Base-by-base conservation (phyloP, 2,113 vertebrate species). In the Pao palembangensis region DNA sequence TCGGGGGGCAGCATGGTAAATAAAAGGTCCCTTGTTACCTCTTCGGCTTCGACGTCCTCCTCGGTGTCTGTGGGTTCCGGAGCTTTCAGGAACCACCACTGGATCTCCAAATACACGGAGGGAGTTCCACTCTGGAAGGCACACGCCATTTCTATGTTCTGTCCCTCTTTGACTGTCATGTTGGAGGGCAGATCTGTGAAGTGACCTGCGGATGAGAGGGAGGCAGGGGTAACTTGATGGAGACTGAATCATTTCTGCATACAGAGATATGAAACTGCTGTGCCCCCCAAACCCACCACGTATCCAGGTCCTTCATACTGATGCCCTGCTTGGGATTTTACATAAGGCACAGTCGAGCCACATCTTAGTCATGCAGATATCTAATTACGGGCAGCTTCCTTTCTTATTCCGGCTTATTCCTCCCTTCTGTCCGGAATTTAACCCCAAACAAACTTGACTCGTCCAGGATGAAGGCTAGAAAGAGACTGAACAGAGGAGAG, bases 101-200 rank as follows among this genome's bases (percentile, higher is more conserved):
- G 95, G 83, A 98, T 98, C 90, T 98, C 95, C 48, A 98, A 87
- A 77, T 98, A 98, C 58, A 97, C 94, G 0, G 95, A 97, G 51
- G 94, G 71, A 0, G 94, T 93, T 58, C 93, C 92, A 59, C 95
- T 97, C 87, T 96, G 94, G 87, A 98, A 98, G 51, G 95, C 95
- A 64, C 95, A 98, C 34, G 94, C 94, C 95, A 98, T 98, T 82
- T 98, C 95, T 83, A 98, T 94, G 18, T 98, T 97, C 79, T 98
- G 94, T 38, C 95, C 95, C 87, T 96, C 95, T 20, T 90, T 94
- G 14, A 91, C 94, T 0, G 95, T 96, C 88, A 95, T 90, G 88
- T 97, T 97, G 77, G 92, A 90, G 41, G 95, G 95, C 67, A 95
- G 89, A 84, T 96, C 95, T 5, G 94, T 98, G 84, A 98, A 98